Evolutionary conservation across 2,888 invertebrate genomes (phyloP).

Genomic region (Tupiocoris notatus): DNA sequence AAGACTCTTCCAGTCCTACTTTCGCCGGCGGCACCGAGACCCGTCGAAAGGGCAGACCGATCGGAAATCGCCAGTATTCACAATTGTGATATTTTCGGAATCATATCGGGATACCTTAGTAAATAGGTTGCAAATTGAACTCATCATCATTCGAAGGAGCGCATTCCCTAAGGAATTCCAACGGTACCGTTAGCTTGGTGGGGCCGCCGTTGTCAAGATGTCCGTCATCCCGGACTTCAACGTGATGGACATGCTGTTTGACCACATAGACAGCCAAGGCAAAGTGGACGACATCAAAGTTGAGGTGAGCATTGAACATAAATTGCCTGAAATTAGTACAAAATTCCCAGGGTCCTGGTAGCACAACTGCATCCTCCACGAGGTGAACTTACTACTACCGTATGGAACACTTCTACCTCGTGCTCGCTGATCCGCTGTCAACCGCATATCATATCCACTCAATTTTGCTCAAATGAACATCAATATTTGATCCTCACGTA

Average conservation of each 20-base stretch:
- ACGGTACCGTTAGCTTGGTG: neutral
- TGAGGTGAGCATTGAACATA: constrained; percentile 34
- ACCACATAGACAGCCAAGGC: constrained; percentile 53
- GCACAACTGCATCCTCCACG: too few relatives aligned
- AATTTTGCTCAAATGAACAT: too few relatives aligned
- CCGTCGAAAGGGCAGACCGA: neutral
- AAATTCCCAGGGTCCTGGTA: too few relatives aligned
- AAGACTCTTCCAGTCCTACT: neutral
- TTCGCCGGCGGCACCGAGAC: constrained; percentile 32
- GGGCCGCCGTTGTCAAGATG: constrained; percentile 49
- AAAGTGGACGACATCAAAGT: constrained; percentile 51
- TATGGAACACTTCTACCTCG: neutral
- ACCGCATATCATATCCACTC: too few relatives aligned
- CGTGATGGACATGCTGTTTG: constrained; percentile 54
- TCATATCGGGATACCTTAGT: neutral
- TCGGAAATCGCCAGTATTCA: too few relatives aligned
- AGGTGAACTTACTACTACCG: too few relatives aligned
- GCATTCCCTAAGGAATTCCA: neutral
- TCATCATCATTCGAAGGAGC: neutral
- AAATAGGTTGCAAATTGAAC: neutral
- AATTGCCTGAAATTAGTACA: too few relatives aligned
- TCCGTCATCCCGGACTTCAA: constrained; percentile 54
- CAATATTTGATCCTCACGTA: too few relatives aligned
- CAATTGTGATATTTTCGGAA: neutral
- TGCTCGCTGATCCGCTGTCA: neutral